Evolutionary conservation across 1,140 invertebrate species (phyloP).

Genomic region (Drosophila murphyi): DNA sequence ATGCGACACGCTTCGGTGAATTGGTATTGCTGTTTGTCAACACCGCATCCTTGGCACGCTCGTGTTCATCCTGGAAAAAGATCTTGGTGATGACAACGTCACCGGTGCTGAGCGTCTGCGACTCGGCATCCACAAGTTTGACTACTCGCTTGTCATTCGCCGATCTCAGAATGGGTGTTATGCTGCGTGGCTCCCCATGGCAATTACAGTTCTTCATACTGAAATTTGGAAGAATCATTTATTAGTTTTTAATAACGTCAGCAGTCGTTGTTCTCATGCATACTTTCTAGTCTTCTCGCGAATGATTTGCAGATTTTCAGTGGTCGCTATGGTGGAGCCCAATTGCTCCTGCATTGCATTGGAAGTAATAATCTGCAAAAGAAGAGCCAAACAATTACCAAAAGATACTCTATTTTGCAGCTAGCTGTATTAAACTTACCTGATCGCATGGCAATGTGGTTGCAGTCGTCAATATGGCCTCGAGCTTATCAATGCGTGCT

Average conservation of each 20-base stretch:
- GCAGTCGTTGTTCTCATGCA: slow-evolving; percentile 7
- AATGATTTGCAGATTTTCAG: slow-evolving; percentile 81
- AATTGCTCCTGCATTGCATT: slow-evolving; percentile 80
- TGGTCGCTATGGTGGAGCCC: slow-evolving; percentile 77
- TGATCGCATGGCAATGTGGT: slow-evolving; percentile 86
- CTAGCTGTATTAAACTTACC: slow-evolving; percentile 34
- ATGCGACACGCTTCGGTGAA: slow-evolving; percentile 81
- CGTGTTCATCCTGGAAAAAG: slow-evolving; percentile 90
- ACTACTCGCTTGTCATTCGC: slow-evolving; percentile 62
- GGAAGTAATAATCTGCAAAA: slow-evolving; percentile 75
- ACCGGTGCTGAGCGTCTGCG: slow-evolving; percentile 95
- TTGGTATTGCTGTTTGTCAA: slow-evolving; percentile 70
- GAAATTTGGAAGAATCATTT: slow-evolving; percentile 14
- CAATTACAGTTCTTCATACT: slow-evolving; percentile 82
- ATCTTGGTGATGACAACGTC: slow-evolving; percentile 97
- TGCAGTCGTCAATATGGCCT: slow-evolving; percentile 92
- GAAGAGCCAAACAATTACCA: too few relatives aligned
- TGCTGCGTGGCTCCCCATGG: slow-evolving; percentile 71
- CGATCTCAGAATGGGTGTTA: slow-evolving; percentile 65
- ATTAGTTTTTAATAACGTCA: not conserved
- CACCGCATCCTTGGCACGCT: slow-evolving; percentile 86
- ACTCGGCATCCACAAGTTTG: slow-evolving; percentile 85
- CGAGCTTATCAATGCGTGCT: slow-evolving; percentile 94
- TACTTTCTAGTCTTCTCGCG: slow-evolving; percentile 80
- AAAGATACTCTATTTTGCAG: too few relatives aligned